Base-by-base conservation (phyloP, 2,888 invertebrate species). In the Trichacis sp. region DNA sequence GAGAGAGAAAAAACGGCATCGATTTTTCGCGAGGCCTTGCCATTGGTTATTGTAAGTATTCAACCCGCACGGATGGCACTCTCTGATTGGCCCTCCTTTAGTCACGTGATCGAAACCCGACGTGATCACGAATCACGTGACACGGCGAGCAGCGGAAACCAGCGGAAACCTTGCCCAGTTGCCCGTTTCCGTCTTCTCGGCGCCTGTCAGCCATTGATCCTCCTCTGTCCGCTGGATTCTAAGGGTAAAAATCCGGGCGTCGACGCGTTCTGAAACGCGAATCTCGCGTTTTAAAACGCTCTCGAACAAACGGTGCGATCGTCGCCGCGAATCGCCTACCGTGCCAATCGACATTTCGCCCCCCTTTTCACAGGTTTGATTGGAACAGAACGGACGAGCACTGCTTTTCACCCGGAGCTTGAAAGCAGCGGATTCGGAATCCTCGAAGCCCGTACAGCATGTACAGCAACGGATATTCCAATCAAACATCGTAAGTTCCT, bases 201-300 rank as follows among this genome's bases (percentile, higher is more conserved):
- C 75, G 75, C 77, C 76, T 78, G 81, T 80, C 80, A 78, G 83
- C 82, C 80, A 83, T 83, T 81, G 77, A 65, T 64, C 66, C 75
- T 76, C 75, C 75, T 78, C 78, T 77, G 81, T 80, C 77, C 75
- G 76, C 81, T 82, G 81, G 82, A 75, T 73, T 69, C 68, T 68
- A 12, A 20, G 55, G 73, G 77, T 77, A 74, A 76, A 46, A 29
- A 11, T 12, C 36, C 4, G 24, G 4, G 3, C 24, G 24, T 5
- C 3, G 8, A 24, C 24, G 4, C 24, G 24, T n/a, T n/a, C n/a
- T n/a, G n/a, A n/a, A n/a, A n/a, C n/a, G n/a, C n/a, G n/a, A n/a
- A n/a, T n/a, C n/a, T n/a, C n/a, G n/a, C n/a, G n/a, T n/a, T n/a
- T n/a, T n/a, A 12, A 12, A 14, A 38, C 33, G 15, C 8, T 1